Percentiles rank a stretch among this genome's conserved stretches.
Conservation (phyloP, 2,888 invertebrate genomes). For the Odontomyia ornata region DNA sequence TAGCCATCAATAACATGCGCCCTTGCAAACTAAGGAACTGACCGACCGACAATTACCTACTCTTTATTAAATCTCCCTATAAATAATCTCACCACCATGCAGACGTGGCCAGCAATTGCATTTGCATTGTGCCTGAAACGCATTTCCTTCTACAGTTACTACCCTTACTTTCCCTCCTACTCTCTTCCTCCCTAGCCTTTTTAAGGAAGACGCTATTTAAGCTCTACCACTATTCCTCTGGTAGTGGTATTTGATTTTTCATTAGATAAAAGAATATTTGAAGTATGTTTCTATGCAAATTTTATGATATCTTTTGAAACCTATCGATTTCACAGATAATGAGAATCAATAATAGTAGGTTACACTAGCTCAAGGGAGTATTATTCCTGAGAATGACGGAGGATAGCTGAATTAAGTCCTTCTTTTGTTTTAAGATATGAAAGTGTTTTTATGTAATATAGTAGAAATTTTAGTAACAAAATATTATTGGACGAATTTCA, state of each 20-base stretch:
- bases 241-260: neutral
- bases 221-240: too few relatives aligned
- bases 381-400: neutral
- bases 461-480: too few relatives aligned
- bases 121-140: slow-evolving; percentile 27
- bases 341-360: neutral
- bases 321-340: slow-evolving; percentile 19
- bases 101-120: slow-evolving; percentile 1
- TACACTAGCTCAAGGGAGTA: neutral
- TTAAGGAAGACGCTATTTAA: too few relatives aligned
- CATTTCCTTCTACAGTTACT: slow-evolving; percentile 12
- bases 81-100: slow-evolving; percentile 26
- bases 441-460: too few relatives aligned
- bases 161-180: neutral
- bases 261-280: neutral
- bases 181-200: neutral
- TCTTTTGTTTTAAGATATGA: neutral
- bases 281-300: slow-evolving; percentile 28
- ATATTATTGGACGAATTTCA: too few relatives aligned
- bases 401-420: neutral
- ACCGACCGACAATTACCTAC: slow-evolving; percentile 14
- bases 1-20: slow-evolving; percentile 22
- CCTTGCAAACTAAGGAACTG: neutral
- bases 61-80: slow-evolving; percentile 18
- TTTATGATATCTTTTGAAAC: neutral